These are phyloP conservation scores for Podarcis raffonei DNA, from an alignment of 2,113 vertebrate species.

Conservation along the genomic window DNA sequence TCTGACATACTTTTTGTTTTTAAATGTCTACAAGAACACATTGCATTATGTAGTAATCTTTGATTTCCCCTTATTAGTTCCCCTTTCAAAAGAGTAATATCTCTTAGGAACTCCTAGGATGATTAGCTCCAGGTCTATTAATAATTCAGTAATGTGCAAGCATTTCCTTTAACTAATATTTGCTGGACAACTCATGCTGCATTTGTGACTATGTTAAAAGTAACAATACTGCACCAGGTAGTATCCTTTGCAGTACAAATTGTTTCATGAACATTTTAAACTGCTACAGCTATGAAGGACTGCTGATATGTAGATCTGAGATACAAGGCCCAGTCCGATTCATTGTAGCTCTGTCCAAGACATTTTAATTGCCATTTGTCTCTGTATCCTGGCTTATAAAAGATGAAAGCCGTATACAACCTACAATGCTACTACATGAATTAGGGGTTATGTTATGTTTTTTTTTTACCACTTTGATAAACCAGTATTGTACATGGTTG, in stretches of 20 bases:
- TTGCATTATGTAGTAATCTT: neutral
- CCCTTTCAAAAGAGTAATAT: neutral
- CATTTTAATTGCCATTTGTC: neutral
- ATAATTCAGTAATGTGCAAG: neutral
- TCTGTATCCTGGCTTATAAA: neutral
- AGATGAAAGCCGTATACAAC: neutral
- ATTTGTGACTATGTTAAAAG: neutral
- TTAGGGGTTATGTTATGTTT: conserved; percentile 34
- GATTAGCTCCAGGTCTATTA: neutral
- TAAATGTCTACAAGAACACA: neutral
- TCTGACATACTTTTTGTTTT: neutral
- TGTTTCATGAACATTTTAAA: conserved; percentile 8
- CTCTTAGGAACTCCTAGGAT: neutral
- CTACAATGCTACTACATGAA: neutral
- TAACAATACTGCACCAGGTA: neutral
- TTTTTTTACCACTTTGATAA: conserved; percentile 24
- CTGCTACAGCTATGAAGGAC: neutral
- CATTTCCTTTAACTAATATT: neutral
- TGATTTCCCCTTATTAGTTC: neutral
- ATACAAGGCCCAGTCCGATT: conserved; percentile 16
- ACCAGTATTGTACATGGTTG: conserved; percentile 13
- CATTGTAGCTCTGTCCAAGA: neutral
- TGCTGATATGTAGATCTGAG: conserved; percentile 2
- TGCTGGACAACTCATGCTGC: neutral
- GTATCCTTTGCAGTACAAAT: neutral